Evolutionary conservation across 1,140 invertebrate species (phyloP).

Genomic region (Vanessa tameamea): DNA sequence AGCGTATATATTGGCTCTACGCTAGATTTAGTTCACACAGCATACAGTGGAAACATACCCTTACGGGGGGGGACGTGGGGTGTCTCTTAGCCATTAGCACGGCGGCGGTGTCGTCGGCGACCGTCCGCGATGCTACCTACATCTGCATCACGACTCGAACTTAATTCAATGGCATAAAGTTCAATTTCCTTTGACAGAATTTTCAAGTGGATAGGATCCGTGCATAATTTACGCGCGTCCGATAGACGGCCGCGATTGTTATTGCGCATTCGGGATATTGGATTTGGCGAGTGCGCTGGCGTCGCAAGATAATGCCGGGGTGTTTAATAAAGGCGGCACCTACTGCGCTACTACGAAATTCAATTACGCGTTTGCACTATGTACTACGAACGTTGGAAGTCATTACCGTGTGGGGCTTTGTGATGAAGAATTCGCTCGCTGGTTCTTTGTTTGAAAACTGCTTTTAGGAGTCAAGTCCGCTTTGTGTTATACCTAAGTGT

Average conservation of each 20-base stretch:
- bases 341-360: slow-evolving; percentile 36
- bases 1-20: neutral
- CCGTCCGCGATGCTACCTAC: slow-evolving; percentile 43
- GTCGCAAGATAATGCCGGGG: slow-evolving; percentile 60
- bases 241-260: slow-evolving; percentile 75
- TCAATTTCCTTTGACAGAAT: slow-evolving; percentile 25
- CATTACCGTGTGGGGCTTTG: slow-evolving; percentile 17
- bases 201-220: slow-evolving; percentile 36
- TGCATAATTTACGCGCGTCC: slow-evolving; percentile 77
- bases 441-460: slow-evolving; percentile 4
- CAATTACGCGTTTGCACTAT: slow-evolving; percentile 34
- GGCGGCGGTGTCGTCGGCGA: slow-evolving; percentile 55
- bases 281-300: slow-evolving; percentile 59
- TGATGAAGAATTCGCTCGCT: slow-evolving; percentile 3
- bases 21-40: neutral
- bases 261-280: slow-evolving; percentile 72
- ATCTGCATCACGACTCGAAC: slow-evolving; percentile 7
- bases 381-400: slow-evolving; percentile 13
- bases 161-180: slow-evolving; percentile 36
- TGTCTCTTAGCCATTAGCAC: slow-evolving; percentile 65
- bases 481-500: neutral
- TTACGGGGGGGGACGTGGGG: slow-evolving; percentile 47
- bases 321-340: slow-evolving; percentile 48
- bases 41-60: slow-evolving; percentile 28
- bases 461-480: slow-evolving; percentile 1